Evolutionary conservation across 2,888 invertebrate species (phyloP).

Genomic region (Parthenolecanium corni): DNA sequence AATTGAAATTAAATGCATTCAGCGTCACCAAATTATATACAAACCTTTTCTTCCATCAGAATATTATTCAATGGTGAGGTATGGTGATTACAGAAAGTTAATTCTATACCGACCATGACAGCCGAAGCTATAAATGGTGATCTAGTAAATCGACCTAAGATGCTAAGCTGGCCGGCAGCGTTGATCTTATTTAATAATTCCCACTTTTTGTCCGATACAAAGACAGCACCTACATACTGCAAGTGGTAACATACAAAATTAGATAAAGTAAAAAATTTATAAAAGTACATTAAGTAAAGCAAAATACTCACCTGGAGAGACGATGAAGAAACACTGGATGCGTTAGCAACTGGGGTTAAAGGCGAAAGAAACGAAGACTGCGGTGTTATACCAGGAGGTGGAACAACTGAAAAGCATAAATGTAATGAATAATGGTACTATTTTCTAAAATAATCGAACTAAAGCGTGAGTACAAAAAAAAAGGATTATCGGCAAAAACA

Average conservation of each 20-base stretch:
- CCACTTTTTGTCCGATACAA: constrained; percentile 42
- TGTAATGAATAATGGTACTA: not conserved
- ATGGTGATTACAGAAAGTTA: constrained; percentile 61
- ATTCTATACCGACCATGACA: constrained; percentile 67
- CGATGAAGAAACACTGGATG: not conserved
- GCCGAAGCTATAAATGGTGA: constrained; percentile 70
- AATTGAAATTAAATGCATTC: not conserved
- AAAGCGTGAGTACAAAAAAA: too few species aligned
- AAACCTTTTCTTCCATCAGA: constrained; percentile 59
- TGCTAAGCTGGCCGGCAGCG: constrained; percentile 54
- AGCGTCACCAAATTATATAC: constrained; percentile 2
- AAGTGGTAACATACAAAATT: not conserved
- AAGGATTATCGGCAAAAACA: too few species aligned
- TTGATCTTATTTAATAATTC: constrained; percentile 61
- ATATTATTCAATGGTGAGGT: constrained; percentile 55
- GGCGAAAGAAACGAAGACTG: constrained; percentile 11
- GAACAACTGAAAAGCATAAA: constrained; percentile 18
- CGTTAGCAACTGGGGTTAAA: not conserved
- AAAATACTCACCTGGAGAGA: constrained; percentile 11
- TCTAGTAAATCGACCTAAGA: constrained; percentile 56
- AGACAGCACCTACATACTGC: constrained; percentile 29
- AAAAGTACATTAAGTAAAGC: too few species aligned
- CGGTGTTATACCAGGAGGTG: not conserved
- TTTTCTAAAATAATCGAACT: too few species aligned
- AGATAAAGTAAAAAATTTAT: too few species aligned